A percentile compares a stretch with the other conserved stretches of the same genome.
These are phyloP conservation scores for Salarias fasciatus DNA, from an alignment of 2,797 vertebrate species.

Conservation along the genomic window DNA sequence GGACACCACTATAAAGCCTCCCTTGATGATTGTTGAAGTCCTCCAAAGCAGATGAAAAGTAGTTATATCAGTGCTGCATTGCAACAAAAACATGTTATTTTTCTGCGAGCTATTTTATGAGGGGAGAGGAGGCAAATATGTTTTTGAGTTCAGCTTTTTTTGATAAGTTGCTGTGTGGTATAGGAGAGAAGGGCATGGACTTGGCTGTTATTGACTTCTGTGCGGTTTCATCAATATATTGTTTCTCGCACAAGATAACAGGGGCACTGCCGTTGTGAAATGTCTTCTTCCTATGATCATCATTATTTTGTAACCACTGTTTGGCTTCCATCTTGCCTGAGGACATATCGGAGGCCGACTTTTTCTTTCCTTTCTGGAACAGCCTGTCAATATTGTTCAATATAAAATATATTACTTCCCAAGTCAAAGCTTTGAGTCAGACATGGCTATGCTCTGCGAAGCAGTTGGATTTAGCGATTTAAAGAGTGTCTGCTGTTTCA, in stretches of 20 bases:
- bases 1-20: neutral
- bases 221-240: slow-evolving; percentile 31
- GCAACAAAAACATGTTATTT: neutral
- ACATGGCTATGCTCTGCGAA: slow-evolving; percentile 8
- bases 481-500: neutral
- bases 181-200: slow-evolving; percentile 3
- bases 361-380: slow-evolving; percentile 7
- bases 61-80: neutral
- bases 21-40: slow-evolving; percentile 2
- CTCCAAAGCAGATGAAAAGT: slow-evolving; percentile 3
- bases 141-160: slow-evolving; percentile 9
- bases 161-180: slow-evolving; percentile 1
- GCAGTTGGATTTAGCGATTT: neutral
- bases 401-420: slow-evolving; percentile 15
- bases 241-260: slow-evolving; percentile 22
- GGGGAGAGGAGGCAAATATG: slow-evolving; percentile 9
- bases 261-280: slow-evolving; percentile 5
- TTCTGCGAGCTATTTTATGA: slow-evolving; percentile 4
- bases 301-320: slow-evolving; percentile 34
- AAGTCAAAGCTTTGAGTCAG: slow-evolving; percentile 8
- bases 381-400: slow-evolving; percentile 23
- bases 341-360: slow-evolving; percentile 10
- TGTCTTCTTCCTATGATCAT: slow-evolving; percentile 19
- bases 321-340: slow-evolving; percentile 18
- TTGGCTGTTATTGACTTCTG: slow-evolving; percentile 21